Evolutionary conservation across 2,888 invertebrate genomes (phyloP).

Genomic region (Cheilosia soror): DNA sequence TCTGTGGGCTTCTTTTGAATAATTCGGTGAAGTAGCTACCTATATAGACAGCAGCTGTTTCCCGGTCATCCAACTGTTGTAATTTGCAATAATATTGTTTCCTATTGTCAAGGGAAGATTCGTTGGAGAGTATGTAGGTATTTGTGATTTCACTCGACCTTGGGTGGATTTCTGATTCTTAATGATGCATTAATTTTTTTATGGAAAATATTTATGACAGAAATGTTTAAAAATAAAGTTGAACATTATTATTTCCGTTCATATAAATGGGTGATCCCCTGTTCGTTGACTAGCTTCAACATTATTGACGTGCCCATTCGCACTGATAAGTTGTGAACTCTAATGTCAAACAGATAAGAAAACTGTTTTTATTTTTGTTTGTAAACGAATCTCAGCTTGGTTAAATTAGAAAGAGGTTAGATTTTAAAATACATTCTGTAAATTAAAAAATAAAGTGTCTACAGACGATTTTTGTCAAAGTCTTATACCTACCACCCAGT

Average conservation of each 20-base stretch:
- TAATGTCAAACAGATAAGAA: constrained; percentile 44
- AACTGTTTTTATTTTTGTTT: neutral
- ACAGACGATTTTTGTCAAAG: too few species aligned
- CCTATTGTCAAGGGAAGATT: constrained; percentile 10
- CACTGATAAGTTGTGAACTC: constrained; percentile 44
- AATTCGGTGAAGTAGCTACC: neutral
- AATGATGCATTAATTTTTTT: neutral
- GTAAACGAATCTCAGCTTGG: neutral
- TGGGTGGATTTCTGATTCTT: too few species aligned
- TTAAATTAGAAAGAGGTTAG: neutral
- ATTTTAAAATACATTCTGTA: neutral
- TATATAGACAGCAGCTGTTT: constrained; percentile 30
- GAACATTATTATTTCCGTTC: constrained; percentile 30
- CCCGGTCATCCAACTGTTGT: constrained; percentile 26
- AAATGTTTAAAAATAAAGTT: neutral
- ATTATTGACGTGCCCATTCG: constrained; percentile 18
- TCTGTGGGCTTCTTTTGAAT: constrained; percentile 61
- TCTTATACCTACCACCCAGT: too few species aligned
- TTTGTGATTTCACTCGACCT: neutral
- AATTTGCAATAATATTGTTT: neutral
- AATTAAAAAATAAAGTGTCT: too few species aligned
- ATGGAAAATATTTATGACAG: neutral
- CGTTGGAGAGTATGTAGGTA: neutral
- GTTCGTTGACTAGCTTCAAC: constrained; percentile 5
- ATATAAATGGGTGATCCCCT: constrained; percentile 37